Evolutionary conservation across 2,797 vertebrate genomes (phyloP), one percentile per base, ranked within the genome.

Genomic region (Sebastes oblongus): DNA sequence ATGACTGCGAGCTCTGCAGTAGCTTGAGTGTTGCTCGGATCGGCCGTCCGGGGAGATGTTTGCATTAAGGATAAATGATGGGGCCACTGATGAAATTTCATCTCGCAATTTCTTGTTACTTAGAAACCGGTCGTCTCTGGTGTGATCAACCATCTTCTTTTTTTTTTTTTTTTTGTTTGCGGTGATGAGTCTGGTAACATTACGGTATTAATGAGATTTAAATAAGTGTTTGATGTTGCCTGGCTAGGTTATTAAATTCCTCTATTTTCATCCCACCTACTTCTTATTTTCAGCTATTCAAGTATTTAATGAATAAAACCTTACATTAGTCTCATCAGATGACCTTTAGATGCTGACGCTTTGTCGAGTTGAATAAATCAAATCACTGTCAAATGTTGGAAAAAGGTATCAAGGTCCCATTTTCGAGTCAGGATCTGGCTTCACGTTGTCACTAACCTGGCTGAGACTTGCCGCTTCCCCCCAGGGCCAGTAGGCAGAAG

Each of bases 391-490:
- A 61, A 12, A 74, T 34, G 24, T 60, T 5, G 12, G 36, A 39
- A 54, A 55, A 74, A 71, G 5, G 22, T 66, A 27, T 60, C 54
- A 22, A 55, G 60, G 66, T 61, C 24, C 58, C 20, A 50, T 59
- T 69, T 69, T 16, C 20, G 29, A 42, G 64, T 67, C n/a, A 55
- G 58, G 60, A 62, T 66, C 74, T 61, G 32, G 56, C 30, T 83
- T 52, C 3, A 30, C 24, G 64, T 75, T 82, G 83, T 82, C 91
- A 96, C 95, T 96, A 82, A 96, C 96, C 96, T 96, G 93, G 93
- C 92, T 77, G 88, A 92, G 89, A 95, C 94, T 84, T 90, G 92
- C 8, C 94, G 94, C 81, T 88, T 93, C 62, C 93, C 95, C 81
- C 91, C 90, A 5, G 94, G 91, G 77, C 92, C 90, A 82, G 90